Evolutionary conservation across 2,888 invertebrate species (phyloP).

Genomic region (Himalopsyche anomala): DNA sequence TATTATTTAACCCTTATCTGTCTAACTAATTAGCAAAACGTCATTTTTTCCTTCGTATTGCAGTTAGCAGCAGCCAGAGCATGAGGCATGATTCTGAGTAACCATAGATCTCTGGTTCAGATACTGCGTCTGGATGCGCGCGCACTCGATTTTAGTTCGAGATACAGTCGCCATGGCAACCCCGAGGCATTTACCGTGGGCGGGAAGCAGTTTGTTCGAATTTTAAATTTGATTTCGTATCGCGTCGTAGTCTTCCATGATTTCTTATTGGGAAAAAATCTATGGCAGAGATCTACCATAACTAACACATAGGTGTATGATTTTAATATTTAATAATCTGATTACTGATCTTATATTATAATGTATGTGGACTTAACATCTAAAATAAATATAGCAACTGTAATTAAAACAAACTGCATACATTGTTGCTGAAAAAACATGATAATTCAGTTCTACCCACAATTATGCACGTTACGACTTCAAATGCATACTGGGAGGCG

Average conservation of each 20-base stretch:
- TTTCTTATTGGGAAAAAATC: slow-evolving; percentile 57
- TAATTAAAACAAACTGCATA: too few species aligned
- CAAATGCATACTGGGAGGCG: too few species aligned
- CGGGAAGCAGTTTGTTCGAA: slow-evolving; percentile 60
- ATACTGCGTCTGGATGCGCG: slow-evolving; percentile 57
- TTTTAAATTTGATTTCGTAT: slow-evolving; percentile 64
- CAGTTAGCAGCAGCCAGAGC: slow-evolving; percentile 19
- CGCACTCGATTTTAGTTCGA: slow-evolving; percentile 50
- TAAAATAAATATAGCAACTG: too few species aligned
- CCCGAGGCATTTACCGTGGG: slow-evolving; percentile 59
- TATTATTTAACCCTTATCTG: slow-evolving; percentile 17
- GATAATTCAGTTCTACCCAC: too few species aligned
- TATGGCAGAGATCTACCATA: slow-evolving; percentile 53
- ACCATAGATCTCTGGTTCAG: slow-evolving; percentile 47
- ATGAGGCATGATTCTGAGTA: slow-evolving; percentile 43
- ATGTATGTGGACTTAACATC: neutral
- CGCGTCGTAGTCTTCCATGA: slow-evolving; percentile 45
- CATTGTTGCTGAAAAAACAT: too few species aligned
- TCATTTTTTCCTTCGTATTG: slow-evolving; percentile 6
- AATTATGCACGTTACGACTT: too few species aligned
- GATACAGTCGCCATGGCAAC: slow-evolving; percentile 57
- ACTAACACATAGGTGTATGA: neutral
- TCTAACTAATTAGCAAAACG: slow-evolving; percentile 37
- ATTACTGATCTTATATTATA: neutral
- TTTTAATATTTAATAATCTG: slow-evolving; percentile 13